A percentile compares a stretch with the other conserved stretches of the same genome.
These are phyloP conservation scores for Phortica variegata DNA, from an alignment of 1,140 invertebrate genomes.

Conservation along the genomic window DNA sequence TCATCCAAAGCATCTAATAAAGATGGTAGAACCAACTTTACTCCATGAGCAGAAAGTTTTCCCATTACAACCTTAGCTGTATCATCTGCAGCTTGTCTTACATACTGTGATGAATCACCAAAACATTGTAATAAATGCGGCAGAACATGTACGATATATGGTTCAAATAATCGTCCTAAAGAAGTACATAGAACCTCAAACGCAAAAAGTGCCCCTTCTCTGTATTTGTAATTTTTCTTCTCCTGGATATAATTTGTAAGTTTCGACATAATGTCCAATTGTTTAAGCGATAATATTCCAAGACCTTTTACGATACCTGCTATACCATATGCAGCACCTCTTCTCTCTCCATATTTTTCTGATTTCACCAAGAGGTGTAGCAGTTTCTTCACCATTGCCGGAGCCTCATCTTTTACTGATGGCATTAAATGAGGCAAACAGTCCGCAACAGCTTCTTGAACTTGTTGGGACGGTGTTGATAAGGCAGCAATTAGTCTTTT, in stretches of 20 bases:
- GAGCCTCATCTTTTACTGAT: constrained; percentile 87
- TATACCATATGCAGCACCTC: constrained; percentile 85
- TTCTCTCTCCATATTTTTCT: constrained; percentile 89
- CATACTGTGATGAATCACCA: constrained; percentile 91
- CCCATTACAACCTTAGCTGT: constrained; percentile 96
- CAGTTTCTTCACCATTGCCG: constrained; percentile 83
- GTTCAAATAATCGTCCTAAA: constrained; percentile 95
- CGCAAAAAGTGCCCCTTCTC: constrained; percentile 95
- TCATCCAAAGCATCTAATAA: constrained; percentile 91
- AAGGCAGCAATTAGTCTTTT: constrained; percentile 86
- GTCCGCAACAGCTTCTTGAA: constrained; percentile 97
- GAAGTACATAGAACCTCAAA: constrained; percentile 97
- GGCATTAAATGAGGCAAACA: constrained; percentile 92
- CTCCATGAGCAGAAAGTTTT: constrained; percentile 93
- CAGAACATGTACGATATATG: constrained; percentile 96
- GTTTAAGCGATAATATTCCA: constrained; percentile 93
- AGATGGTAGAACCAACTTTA: constrained; percentile 91
- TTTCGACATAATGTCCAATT: constrained; percentile 93
- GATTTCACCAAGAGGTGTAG: constrained; percentile 87
- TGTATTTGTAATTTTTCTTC: constrained; percentile 90
- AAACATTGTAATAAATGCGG: constrained; percentile 94
- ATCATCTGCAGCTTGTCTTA: constrained; percentile 89
- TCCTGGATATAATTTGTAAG: constrained; percentile 94
- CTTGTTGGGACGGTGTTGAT: constrained; percentile 94
- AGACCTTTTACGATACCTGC: constrained; percentile 92